A percentile compares a stretch with the other conserved stretches of the same genome.
Conservation (phyloP, 2,888 invertebrate genomes). For the Eupithecia dodoneata region DNA sequence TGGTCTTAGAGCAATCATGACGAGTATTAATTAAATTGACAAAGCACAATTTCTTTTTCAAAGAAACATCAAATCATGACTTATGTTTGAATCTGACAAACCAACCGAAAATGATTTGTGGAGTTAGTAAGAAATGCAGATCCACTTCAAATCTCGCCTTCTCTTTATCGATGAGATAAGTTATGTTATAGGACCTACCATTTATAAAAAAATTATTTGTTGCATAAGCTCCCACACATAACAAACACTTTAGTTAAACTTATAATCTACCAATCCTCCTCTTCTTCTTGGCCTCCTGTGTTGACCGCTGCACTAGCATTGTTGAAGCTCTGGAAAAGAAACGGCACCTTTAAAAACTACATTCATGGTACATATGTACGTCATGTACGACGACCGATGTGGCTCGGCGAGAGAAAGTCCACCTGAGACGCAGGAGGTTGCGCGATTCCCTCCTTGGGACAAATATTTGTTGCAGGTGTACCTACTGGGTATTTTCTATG, state of each 20-base stretch:
- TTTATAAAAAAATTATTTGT: not conserved
- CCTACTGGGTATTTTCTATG: too few relatives aligned
- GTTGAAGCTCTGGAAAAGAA: conserved; percentile 67
- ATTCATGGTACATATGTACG: not conserved
- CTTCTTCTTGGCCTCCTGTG: conserved; percentile 74
- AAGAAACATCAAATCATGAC: conserved; percentile 1
- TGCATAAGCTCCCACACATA: conserved; percentile 6
- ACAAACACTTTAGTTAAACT: not conserved
- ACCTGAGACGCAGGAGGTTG: too few relatives aligned
- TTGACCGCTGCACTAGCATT: conserved; percentile 55
- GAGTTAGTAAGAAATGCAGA: not conserved
- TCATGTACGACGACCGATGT: too few relatives aligned
- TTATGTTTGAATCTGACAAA: not conserved
- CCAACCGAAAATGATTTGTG: not conserved
- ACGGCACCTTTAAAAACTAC: not conserved
- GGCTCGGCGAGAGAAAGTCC: too few relatives aligned
- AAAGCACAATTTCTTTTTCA: not conserved
- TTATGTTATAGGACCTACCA: not conserved
- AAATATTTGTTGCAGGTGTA: too few relatives aligned
- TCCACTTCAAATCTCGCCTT: not conserved
- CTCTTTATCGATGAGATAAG: not conserved
- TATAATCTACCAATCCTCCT: conserved; percentile 82
- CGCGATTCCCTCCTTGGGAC: too few relatives aligned
- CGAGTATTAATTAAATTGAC: not conserved
- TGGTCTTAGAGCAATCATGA: conserved; percentile 19